Base-by-base conservation (phyloP, 2,888 invertebrate genomes). In the Drosophila differens region DNA sequence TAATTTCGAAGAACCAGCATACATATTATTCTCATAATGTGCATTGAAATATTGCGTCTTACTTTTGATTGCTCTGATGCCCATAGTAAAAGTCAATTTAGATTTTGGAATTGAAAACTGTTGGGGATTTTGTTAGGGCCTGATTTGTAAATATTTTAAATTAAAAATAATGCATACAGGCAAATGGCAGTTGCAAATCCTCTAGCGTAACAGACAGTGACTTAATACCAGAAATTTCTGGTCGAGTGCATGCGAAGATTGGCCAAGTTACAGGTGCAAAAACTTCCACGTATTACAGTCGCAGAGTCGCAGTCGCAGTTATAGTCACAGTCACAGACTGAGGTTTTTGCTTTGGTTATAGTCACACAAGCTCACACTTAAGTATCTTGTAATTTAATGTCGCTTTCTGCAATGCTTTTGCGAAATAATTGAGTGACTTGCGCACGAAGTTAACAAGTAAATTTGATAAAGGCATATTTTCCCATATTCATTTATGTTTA, bases 401-500 rank as follows among this genome's bases (percentile, higher is more conserved):
- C 70, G 32, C 33, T 60, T 67, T 70, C 53, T 79, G 89, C 76
- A 75, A 88, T 82, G 87, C 81, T 89, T 90, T 89, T 75, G 73
- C 79, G 81, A 89, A 88, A 89, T 91, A 91, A 91, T 91, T 91
- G 85, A 79, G 75, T 71, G 81, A 49, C 70, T 85, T 80, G 82
- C 74, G 67, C 66, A 79, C 73, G 64, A 74, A 70, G 62, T 57
- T 66, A 54, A 61, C 63, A 70, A 51, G 52, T 62, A 52, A 61
- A 68, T 52, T 60, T 64, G 19, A 39, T 28, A 33, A 57, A 37
- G 32, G 7, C 12, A 9, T 33, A 66, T 28, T 33, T 33, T 62
- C 5, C 28, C 52, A 61, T 22, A 52, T 61, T 37, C 35, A 37
- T 53, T 25, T 62, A 33, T 76, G 61, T 33, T 62, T 80, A 68